Evolutionary conservation across 2,113 vertebrate genomes (phyloP).

Genomic region (Boleophthalmus pectinirostris): DNA sequence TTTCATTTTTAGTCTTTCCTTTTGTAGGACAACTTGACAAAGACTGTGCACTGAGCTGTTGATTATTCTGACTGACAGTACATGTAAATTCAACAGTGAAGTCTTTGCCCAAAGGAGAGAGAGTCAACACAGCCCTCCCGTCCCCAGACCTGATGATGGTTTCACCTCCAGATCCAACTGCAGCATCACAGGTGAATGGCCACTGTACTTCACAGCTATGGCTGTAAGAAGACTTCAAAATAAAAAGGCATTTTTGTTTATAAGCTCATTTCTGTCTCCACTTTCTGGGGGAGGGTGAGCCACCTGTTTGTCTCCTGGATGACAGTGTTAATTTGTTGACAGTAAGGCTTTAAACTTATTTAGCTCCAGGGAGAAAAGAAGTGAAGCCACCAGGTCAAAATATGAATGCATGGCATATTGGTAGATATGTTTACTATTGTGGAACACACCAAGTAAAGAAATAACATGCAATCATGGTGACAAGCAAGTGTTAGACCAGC

Average conservation of each 20-base stretch:
- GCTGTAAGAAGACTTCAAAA: constrained; percentile 70
- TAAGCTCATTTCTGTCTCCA: neutral
- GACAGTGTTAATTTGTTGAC: too few relatives aligned
- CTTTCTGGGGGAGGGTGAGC: too few relatives aligned
- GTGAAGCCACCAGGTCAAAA: too few relatives aligned
- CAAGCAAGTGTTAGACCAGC: too few relatives aligned
- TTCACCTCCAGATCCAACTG: constrained; percentile 46
- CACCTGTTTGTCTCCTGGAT: too few relatives aligned
- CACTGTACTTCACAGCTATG: constrained; percentile 78
- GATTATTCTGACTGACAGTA: constrained; percentile 76
- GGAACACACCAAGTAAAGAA: too few relatives aligned
- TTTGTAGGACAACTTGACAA: neutral
- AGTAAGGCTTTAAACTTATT: too few relatives aligned
- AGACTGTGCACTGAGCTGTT: neutral
- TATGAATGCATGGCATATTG: too few relatives aligned
- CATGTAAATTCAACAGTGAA: constrained; percentile 85
- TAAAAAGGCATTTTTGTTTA: neutral
- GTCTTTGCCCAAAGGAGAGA: constrained; percentile 79
- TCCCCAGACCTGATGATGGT: constrained; percentile 80
- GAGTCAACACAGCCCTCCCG: constrained; percentile 75
- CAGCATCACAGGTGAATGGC: constrained; percentile 68
- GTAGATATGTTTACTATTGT: too few relatives aligned
- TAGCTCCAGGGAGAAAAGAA: too few relatives aligned
- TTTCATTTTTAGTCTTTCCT: neutral
- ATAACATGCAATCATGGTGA: too few relatives aligned